A percentile compares a stretch with the other conserved stretches of the same genome.
Conservation (phyloP, 37 sponge, comb jelly and placozoan genomes). For the Dysidea cf. avara region DNA sequence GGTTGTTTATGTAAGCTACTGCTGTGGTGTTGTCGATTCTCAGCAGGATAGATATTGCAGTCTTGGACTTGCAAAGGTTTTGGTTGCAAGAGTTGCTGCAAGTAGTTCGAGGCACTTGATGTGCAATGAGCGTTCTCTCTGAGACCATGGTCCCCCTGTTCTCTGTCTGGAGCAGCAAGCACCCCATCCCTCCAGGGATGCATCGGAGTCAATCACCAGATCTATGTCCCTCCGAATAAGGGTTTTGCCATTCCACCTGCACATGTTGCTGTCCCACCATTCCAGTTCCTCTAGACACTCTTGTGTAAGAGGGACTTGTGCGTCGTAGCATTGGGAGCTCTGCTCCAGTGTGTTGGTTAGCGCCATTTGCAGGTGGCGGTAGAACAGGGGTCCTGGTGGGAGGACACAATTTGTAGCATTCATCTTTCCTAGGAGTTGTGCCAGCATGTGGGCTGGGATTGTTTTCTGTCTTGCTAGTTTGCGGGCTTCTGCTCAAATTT, state of each 20-base stretch:
- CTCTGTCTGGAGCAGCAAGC: not conserved
- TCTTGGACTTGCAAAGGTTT: conserved; percentile 7
- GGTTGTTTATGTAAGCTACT: conserved; percentile 40
- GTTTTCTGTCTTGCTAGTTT: too few species aligned
- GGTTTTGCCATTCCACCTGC: too few species aligned
- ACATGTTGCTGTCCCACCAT: conserved; percentile 25
- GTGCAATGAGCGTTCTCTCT: too few species aligned
- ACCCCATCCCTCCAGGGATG: conserved; percentile 42
- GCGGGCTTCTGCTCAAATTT: not conserved
- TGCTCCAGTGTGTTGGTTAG: too few species aligned
- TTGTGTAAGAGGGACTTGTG: too few species aligned
- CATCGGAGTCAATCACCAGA: conserved; percentile 32
- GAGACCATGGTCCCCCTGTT: too few species aligned
- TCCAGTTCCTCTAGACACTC: too few species aligned
- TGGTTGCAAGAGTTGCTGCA: conserved; percentile 14
- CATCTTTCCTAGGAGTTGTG: conserved; percentile 11
- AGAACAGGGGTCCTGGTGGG: conserved; percentile 9
- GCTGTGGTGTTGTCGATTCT: conserved; percentile 29
- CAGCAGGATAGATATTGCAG: conserved; percentile 4
- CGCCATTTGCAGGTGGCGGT: too few species aligned
- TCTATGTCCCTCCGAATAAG: too few species aligned
- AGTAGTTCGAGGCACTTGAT: conserved; percentile 42
- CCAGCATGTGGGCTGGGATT: too few species aligned
- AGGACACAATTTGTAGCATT: conserved; percentile 1
- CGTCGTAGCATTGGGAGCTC: conserved; percentile 3